These are phyloP conservation scores for Acrobasis consociella DNA, from an alignment of 2,888 invertebrate species.

Conservation along the genomic window DNA sequence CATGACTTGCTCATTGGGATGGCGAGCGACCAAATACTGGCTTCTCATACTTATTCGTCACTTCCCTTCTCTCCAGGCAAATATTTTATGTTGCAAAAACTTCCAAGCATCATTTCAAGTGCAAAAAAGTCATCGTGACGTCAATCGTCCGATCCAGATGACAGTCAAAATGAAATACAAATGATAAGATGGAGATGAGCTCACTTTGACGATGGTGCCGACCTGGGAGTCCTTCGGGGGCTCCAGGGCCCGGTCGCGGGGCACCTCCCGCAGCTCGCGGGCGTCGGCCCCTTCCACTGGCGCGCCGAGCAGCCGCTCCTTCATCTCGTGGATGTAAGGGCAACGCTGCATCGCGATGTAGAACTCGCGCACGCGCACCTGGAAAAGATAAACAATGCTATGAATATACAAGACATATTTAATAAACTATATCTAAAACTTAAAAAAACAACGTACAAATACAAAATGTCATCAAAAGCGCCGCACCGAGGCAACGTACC, in stretches of 20 bases:
- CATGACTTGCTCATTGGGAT: too few species aligned
- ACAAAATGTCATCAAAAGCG: too few species aligned
- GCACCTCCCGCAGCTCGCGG: constrained; percentile 43
- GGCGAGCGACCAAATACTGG: too few species aligned
- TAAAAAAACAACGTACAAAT: too few species aligned
- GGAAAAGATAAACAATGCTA: constrained; percentile 24
- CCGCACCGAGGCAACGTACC: too few species aligned
- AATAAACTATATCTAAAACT: too few species aligned
- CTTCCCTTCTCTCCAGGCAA: too few species aligned
- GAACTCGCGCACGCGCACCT: constrained; percentile 81
- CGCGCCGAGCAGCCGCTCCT: constrained; percentile 92
- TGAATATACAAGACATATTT: too few species aligned
- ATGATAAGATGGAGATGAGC: constrained; percentile 54
- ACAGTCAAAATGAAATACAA: constrained; percentile 36
- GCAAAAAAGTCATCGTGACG: constrained; percentile 15
- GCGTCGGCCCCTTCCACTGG: constrained; percentile 75
- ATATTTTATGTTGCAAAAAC: too few species aligned
- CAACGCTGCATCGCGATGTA: constrained; percentile 91
- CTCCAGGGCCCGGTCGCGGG: constrained; percentile 47
- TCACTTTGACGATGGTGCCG: constrained; percentile 95
- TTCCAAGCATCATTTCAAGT: background rate
- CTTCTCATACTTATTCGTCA: too few species aligned
- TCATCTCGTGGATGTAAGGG: constrained; percentile 97
- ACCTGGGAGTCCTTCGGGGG: constrained; percentile 85
- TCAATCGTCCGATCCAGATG: constrained; percentile 20